Conservation (phyloP, 2,888 invertebrate species). For the Hecatera dysodea region DNA sequence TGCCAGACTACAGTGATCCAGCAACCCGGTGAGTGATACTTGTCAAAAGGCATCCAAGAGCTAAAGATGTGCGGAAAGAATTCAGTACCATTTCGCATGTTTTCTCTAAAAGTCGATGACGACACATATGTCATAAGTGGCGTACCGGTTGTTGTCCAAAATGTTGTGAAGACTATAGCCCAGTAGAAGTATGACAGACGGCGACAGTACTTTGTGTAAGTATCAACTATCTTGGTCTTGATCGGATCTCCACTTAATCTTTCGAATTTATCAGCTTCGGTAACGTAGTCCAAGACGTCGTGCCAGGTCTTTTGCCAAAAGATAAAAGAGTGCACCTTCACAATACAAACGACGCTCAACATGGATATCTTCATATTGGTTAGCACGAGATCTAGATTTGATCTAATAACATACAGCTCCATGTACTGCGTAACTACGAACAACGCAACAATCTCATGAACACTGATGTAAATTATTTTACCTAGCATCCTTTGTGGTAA, state of each 20-base stretch:
- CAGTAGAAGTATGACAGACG: constrained; percentile 81
- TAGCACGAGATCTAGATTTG: constrained; percentile 79
- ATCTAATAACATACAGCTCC: constrained; percentile 80
- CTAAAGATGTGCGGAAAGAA: constrained; percentile 84
- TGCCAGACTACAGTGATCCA: constrained; percentile 83
- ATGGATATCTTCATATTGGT: constrained; percentile 84
- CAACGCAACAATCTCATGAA: constrained; percentile 75
- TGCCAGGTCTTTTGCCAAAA: constrained; percentile 81
- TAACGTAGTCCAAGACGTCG: constrained; percentile 79
- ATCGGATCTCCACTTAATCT: constrained; percentile 70
- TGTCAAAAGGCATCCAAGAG: constrained; percentile 85
- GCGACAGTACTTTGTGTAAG: constrained; percentile 82
- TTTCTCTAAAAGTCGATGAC: constrained; percentile 75
- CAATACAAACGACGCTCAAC: constrained; percentile 81
- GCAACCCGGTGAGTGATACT: constrained; percentile 78
- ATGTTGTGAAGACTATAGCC: constrained; percentile 80
- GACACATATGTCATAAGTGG: constrained; percentile 78
- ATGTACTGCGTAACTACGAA: constrained; percentile 82
- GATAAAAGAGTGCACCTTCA: constrained; percentile 80
- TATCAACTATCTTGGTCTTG: constrained; percentile 73
- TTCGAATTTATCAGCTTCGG: constrained; percentile 81
- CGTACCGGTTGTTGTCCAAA: constrained; percentile 71
- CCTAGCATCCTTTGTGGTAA: constrained; percentile 73
- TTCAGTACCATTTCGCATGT: constrained; percentile 77
- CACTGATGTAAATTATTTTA: constrained; percentile 70